A percentile compares a stretch with the other conserved stretches of the same genome.
These are phyloP conservation scores for Labeo catla DNA, from an alignment of 2,113 vertebrate genomes.

Conservation along the genomic window DNA sequence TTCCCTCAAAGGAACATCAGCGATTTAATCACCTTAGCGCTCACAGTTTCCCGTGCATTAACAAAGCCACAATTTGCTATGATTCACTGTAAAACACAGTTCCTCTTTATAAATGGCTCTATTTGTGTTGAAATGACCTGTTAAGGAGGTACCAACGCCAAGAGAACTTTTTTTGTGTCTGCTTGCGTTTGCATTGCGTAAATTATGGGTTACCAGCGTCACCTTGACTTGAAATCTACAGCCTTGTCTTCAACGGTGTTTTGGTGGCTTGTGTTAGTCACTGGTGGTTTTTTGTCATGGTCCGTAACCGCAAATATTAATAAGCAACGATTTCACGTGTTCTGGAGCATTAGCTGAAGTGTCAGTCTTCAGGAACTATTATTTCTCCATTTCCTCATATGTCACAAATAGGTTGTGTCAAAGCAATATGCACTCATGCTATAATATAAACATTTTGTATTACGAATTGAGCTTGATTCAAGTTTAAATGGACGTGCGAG, in stretches of 20 bases:
- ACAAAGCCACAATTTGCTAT: slow-evolving; percentile 58
- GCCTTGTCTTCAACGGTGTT: slow-evolving; percentile 45
- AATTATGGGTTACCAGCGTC: slow-evolving; percentile 37
- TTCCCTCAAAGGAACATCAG: slow-evolving; percentile 54
- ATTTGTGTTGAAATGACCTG: slow-evolving; percentile 52
- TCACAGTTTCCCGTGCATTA: slow-evolving; percentile 58
- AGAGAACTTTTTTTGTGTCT: slow-evolving; percentile 34
- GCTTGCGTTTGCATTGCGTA: slow-evolving; percentile 25
- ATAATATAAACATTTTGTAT: background rate
- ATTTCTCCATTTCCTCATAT: background rate
- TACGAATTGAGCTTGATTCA: background rate
- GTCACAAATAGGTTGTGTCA: slow-evolving; percentile 13
- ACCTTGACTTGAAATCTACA: slow-evolving; percentile 36
- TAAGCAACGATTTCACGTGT: slow-evolving; percentile 35
- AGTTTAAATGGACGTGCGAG: background rate
- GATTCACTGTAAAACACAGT: slow-evolving; percentile 53
- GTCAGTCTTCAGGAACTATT: slow-evolving; percentile 33
- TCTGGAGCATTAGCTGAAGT: slow-evolving; percentile 43
- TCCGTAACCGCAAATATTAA: slow-evolving; percentile 44
- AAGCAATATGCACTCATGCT: background rate
- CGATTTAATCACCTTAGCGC: slow-evolving; percentile 58
- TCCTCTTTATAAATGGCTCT: slow-evolving; percentile 41
- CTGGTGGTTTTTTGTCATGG: slow-evolving; percentile 21
- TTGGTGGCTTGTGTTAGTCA: slow-evolving; percentile 38
- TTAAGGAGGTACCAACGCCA: slow-evolving; percentile 38